A percentile compares a stretch with the other conserved stretches of the same genome.
Conservation (phyloP, 1,140 invertebrate species). For the Drosophila pandora region DNA sequence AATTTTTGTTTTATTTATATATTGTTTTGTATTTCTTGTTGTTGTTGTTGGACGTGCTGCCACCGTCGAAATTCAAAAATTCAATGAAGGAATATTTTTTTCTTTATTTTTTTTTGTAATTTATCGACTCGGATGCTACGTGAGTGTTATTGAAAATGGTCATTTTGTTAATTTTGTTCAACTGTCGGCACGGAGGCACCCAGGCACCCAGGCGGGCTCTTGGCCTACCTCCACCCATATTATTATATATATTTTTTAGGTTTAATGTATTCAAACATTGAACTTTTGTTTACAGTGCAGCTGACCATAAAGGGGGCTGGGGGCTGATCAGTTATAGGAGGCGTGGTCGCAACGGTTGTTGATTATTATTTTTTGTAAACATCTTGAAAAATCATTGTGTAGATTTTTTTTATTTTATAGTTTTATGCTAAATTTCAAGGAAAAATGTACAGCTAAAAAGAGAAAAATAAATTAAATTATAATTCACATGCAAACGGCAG, state of each 20-base stretch:
- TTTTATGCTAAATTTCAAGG: constrained; percentile 70
- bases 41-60: constrained; percentile 47
- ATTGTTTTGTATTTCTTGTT: no score
- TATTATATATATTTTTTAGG: constrained; percentile 26
- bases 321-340: constrained; percentile 19
- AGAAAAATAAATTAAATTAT: constrained; percentile 7
- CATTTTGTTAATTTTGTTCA: constrained; percentile 45
- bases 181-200: constrained; percentile 2
- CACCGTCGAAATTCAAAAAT: constrained; percentile 23
- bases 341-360: constrained; percentile 62
- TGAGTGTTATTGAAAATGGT: constrained; percentile 81
- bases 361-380: constrained; percentile 27
- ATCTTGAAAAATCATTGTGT: not conserved
- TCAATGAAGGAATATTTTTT: constrained; percentile 41
- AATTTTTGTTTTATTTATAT: constrained; percentile 35
- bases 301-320: constrained; percentile 35
- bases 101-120: constrained; percentile 56
- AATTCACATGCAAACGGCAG: constrained; percentile 38
- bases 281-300: constrained; percentile 74
- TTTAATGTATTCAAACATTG: constrained; percentile 80
- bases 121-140: constrained; percentile 79
- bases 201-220: constrained; percentile 25
- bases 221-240: constrained; percentile 38
- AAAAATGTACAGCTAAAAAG: constrained; percentile 54
- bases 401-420: constrained; percentile 27